phyloP scores from a whole-genome alignment of 2,113 vertebrate species.

The Bathybates hornii region DNA sequence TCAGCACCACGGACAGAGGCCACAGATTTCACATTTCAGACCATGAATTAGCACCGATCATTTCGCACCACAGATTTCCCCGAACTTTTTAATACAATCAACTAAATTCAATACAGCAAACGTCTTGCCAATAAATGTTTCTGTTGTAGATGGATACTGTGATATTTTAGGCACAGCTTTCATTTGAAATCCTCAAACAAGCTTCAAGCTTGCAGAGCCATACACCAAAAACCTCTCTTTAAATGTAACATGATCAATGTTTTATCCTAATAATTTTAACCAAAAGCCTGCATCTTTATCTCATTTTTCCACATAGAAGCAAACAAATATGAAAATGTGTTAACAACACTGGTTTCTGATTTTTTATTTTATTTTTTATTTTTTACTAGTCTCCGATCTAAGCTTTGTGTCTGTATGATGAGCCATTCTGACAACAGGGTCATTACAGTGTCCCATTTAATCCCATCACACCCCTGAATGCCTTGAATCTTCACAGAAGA shows the following conservation, averaged over 20 bases:
- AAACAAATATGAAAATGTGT: background rate
- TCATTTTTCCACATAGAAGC: background rate
- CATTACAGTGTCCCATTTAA: conserved; percentile 66
- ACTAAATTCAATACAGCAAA: background rate
- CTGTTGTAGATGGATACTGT: background rate
- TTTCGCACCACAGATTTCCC: background rate
- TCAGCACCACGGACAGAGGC: conserved; percentile 71
- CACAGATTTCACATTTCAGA: background rate
- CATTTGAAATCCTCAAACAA: background rate
- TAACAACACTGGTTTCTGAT: background rate
- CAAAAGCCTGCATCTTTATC: background rate
- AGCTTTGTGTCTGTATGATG: conserved; percentile 56
- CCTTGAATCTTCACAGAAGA: conserved; percentile 46
- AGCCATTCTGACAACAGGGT: conserved; percentile 60
- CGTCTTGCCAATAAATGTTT: background rate
- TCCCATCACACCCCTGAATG: conserved; percentile 59
- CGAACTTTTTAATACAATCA: background rate
- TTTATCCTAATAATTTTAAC: background rate
- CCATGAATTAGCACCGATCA: background rate
- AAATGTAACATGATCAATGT: background rate
- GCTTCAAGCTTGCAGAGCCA: background rate
- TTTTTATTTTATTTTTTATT: fast-evolving
- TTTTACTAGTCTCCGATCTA: conserved; percentile 3
- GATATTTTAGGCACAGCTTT: background rate
- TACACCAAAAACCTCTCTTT: background rate